Evolutionary conservation across 1,140 invertebrate genomes (phyloP), one percentile per base, ranked within the genome.

Genomic region (Melitaea cinxia): DNA sequence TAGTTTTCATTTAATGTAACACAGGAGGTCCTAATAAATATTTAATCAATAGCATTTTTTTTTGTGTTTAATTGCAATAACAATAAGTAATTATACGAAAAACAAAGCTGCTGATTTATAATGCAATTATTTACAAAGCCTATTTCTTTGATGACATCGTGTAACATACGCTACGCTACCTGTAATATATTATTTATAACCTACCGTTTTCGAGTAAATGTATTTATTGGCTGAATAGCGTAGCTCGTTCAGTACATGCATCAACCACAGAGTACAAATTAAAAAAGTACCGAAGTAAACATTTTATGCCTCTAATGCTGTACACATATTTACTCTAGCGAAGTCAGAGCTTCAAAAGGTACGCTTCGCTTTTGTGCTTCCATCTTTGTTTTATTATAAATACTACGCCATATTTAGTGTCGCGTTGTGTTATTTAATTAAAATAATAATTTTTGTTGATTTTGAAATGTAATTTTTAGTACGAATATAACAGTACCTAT

Each of bases 381-480:
- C 56, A 49, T 58, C 42, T 58, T 58, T 58, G 56, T 58, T 58
- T 58, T 58, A 42, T 47, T 47, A 58, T 58, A 17, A 47, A 47
- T 58, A 17, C 42, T 47, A 47, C 56, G 10, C 33, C 17, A 58
- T 47, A 23, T 45, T 57, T 45, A 57, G 4, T 42, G 17, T 39
- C 21, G 33, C 42, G 17, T 0, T 6, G 10, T 57, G 30, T 17
- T 58, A 14, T 47, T 47, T 21, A 58, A 24, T 17, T 33, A 12
- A 21, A 30, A 58, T 58, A 42, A 42, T 17, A 42, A 17, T 33
- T 33, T 9, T 33, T 33, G 30, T 33, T 33, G 7, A 26, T 26
- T 26, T 26, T 26, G 2, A 26, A 6, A 26, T 4, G 2, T 26
- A 26, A 26, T 26, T 26, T 26, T 4, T 26, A 26, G n/a, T n/a